Evolutionary conservation across 2,113 vertebrate species (phyloP).

Genomic region (Podiceps cristatus): DNA sequence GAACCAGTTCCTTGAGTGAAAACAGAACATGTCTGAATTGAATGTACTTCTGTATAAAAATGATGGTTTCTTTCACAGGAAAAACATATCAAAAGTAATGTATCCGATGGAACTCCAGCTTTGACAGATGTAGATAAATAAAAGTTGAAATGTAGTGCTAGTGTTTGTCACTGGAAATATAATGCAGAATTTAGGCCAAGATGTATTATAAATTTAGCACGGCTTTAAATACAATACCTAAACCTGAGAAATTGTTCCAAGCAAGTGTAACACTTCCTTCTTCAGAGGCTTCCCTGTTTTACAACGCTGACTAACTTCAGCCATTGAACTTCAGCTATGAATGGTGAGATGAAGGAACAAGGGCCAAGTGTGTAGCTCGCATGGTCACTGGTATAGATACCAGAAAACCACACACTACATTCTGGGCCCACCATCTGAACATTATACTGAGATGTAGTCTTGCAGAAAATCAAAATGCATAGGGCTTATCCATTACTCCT

Average conservation of each 20-base stretch:
- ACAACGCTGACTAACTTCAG: not conserved
- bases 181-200: not conserved
- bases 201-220: not conserved
- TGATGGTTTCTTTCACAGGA: conserved; percentile 1
- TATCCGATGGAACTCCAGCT: not conserved
- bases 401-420: not conserved
- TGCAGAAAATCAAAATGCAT: not conserved
- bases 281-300: not conserved
- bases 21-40: not conserved
- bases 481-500: not conserved
- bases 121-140: not conserved
- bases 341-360: not conserved
- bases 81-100: conserved; percentile 8
- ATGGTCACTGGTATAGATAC: not conserved
- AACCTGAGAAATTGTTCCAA: not conserved
- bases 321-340: not conserved
- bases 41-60: not conserved
- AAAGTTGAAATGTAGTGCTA: not conserved
- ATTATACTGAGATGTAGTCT: not conserved
- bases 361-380: not conserved
- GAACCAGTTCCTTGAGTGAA: conserved; percentile 23
- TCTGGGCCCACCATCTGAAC: not conserved
- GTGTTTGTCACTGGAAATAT: not conserved
- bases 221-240: not conserved
- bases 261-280: not conserved